Conservation (phyloP, 2,113 vertebrate species). For the Cettia cetti region DNA sequence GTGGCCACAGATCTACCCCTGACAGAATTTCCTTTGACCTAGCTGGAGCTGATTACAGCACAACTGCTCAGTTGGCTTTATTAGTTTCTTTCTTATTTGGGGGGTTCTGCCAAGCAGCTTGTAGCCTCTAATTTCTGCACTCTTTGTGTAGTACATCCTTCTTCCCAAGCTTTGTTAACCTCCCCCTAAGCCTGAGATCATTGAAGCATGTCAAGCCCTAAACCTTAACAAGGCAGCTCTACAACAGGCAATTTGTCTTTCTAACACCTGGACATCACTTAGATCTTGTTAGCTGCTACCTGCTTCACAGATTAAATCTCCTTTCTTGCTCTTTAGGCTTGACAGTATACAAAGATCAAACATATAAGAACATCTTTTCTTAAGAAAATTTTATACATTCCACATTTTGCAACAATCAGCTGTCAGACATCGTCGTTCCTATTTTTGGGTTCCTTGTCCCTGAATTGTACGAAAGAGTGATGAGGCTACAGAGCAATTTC, state of each 20-base stretch:
- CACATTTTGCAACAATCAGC: neutral
- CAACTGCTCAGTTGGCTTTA: neutral
- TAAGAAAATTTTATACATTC: neutral
- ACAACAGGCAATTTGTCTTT: neutral
- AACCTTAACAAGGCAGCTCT: neutral
- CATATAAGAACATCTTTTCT: neutral
- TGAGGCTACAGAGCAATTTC: neutral
- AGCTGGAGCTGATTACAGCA: neutral
- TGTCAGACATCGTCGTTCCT: rapidly evolving
- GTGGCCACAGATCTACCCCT: neutral
- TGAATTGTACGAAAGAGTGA: neutral
- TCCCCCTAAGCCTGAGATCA: neutral
- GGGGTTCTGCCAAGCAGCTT: neutral
- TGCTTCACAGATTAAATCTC: neutral
- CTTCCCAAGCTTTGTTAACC: neutral
- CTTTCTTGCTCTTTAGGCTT: neutral
- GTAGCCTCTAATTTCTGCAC: neutral
- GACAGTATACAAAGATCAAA: neutral
- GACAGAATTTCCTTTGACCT: neutral
- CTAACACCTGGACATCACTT: neutral
- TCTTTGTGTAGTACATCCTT: neutral
- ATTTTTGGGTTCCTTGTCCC: neutral
- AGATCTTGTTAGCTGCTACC: neutral
- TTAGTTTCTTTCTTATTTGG: neutral
- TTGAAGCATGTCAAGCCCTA: neutral